Percentiles rank a stretch among this genome's conserved stretches.
Conservation (phyloP, 2,888 invertebrate genomes). For the Caenorhabditis zanzibari region DNA sequence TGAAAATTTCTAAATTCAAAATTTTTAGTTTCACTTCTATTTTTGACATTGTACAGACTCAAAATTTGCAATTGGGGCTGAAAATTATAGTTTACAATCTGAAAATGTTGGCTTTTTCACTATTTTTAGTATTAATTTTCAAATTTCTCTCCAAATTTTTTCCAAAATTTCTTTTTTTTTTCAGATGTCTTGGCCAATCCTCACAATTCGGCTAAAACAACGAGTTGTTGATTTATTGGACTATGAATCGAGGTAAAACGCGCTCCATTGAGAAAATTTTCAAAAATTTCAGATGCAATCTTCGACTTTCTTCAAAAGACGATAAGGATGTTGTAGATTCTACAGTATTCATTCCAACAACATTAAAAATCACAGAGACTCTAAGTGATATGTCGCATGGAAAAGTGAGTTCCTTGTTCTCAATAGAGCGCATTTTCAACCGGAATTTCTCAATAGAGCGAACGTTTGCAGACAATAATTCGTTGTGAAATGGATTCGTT, state of each 20-base stretch:
- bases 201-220: too few species aligned
- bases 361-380: not conserved
- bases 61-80: too few species aligned
- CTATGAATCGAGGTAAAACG: slow-evolving; percentile 25
- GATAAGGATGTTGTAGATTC: slow-evolving; percentile 33
- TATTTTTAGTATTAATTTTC: too few species aligned
- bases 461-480: slow-evolving; percentile 33
- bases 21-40: too few species aligned
- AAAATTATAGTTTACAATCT: too few species aligned
- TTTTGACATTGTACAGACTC: too few species aligned
- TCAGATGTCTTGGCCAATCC: too few species aligned
- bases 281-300: slow-evolving; percentile 21
- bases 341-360: not conserved
- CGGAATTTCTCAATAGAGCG: too few species aligned
- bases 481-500: slow-evolving; percentile 31
- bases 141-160: too few species aligned
- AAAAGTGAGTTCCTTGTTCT: slow-evolving; percentile 5
- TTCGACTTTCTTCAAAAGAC: slow-evolving; percentile 28
- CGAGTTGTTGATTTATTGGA: slow-evolving; percentile 1
- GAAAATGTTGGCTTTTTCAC: too few species aligned
- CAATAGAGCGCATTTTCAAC: not conserved
- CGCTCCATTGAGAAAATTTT: slow-evolving; percentile 1
- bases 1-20: too few species aligned
- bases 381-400: slow-evolving; percentile 10
- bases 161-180: too few species aligned